Percentiles rank a stretch among this genome's conserved stretches.
Conservation (phyloP, 2,888 invertebrate species). For the Pyrrhosoma nymphula region DNA sequence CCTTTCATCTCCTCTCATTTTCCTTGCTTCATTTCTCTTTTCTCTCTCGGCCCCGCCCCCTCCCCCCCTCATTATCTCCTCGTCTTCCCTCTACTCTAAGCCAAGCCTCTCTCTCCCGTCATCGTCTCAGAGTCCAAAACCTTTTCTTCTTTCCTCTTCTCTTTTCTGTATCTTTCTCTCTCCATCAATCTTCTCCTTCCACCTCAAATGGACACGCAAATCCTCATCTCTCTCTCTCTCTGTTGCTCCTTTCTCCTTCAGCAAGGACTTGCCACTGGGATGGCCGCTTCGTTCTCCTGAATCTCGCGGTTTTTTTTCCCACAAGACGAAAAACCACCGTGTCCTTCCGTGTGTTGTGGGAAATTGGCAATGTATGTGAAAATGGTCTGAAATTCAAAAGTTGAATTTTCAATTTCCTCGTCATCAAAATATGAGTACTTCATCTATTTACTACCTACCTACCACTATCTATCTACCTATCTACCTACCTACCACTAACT, state of each 20-base stretch:
- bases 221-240: not conserved
- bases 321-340: not conserved
- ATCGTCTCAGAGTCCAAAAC: not conserved
- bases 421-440: too few relatives aligned
- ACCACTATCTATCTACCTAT: too few relatives aligned
- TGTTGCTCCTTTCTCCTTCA: not conserved
- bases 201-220: not conserved
- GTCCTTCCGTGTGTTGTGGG: not conserved
- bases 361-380: too few relatives aligned
- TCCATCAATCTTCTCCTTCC: not conserved
- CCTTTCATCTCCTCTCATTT: slow-evolving; percentile 32
- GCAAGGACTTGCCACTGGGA: not conserved
- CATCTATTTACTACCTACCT: too few relatives aligned
- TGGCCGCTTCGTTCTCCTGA: not conserved
- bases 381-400: too few relatives aligned
- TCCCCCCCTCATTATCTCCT: slow-evolving; percentile 28
- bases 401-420: too few relatives aligned
- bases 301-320: not conserved
- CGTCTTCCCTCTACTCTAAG: not conserved
- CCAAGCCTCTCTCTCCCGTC: not conserved
- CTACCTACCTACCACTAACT: too few relatives aligned
- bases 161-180: not conserved
- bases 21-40: slow-evolving; percentile 23
- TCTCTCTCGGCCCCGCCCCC: not conserved
- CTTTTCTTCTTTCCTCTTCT: not conserved